Base-by-base conservation (phyloP, 1,140 invertebrate species). In the Drosophila ficusphila region DNA sequence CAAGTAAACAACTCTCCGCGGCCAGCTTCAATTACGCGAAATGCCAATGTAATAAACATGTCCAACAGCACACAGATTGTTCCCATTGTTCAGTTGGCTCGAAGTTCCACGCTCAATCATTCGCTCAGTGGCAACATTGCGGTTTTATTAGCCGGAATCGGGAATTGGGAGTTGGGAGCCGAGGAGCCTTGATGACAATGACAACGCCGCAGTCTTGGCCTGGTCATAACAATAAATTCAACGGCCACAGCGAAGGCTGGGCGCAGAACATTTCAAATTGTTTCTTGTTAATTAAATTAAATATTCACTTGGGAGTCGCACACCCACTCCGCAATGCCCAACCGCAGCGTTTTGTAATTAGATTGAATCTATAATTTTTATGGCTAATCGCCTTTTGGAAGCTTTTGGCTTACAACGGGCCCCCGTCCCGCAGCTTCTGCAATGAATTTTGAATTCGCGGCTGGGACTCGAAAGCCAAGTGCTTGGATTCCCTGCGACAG, bases 351-450 rank as follows among this genome's bases (percentile, higher is more conserved):
- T 90, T 90, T 90, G 76, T 90, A 90, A 90, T 90, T 90, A 90
- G 88, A 90, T 90, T 78, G 89, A 90, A 90, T 90, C 89, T 90
- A 90, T 90, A 90, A 90, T 90, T 89, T 90, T 90, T 81, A 90
- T 90, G 74, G 89, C 89, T 89, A 89, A 89, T 89, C 86, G 76
- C 79, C 57, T 33, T 52, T 53, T 19, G 57, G 19, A 61, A 52
- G 61, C 74, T 36, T 58, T 76, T 36, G 44, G 52, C 41, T 74
- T 29, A 9, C 23, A 31, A 29, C 25, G 14, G 27, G 11, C 33
- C 14, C 31, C 11, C 23, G 21, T 11, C 12, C 29, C 38, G 14
- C 39, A 16, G 33, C 18, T 16, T 21, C 25, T 6, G 68, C 56
- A 48, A 58, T 79, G 79, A 83, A 78, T 83, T 83, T 83, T 83